Evolutionary conservation across 2,113 vertebrate genomes (phyloP).

Genomic region (Chaetodon auriga): DNA sequence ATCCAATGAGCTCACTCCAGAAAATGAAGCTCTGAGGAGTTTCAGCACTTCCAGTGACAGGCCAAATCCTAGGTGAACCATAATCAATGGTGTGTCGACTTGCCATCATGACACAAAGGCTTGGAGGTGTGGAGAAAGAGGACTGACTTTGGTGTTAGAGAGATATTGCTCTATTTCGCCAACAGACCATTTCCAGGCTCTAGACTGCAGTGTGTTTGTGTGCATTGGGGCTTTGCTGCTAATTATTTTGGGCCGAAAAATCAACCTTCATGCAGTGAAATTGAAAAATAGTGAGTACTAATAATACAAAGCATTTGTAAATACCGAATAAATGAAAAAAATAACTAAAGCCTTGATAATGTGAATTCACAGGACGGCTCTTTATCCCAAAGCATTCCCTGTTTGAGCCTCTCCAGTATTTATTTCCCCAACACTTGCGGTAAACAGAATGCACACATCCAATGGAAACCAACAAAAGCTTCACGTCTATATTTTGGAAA

Average conservation of each 20-base stretch:
- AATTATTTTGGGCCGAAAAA: conserved; percentile 66
- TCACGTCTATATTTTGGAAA: conserved; percentile 20
- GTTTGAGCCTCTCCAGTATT: not conserved
- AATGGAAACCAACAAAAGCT: not conserved
- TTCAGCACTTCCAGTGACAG: conserved; percentile 42
- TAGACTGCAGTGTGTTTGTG: conserved; percentile 5
- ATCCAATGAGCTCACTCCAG: conserved; percentile 25
- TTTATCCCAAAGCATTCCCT: not conserved
- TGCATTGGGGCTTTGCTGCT: conserved; percentile 33
- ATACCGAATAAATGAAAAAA: not conserved
- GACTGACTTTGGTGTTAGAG: conserved; percentile 2
- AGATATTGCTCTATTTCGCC: conserved; percentile 38
- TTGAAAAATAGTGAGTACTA: not conserved
- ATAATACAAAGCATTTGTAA: not conserved
- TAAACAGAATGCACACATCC: not conserved
- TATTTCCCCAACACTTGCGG: conserved; percentile 10
- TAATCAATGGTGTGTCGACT: conserved; percentile 54
- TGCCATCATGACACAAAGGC: conserved; percentile 19
- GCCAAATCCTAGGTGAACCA: conserved; percentile 19
- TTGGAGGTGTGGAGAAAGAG: not conserved
- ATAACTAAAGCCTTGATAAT: not conserved
- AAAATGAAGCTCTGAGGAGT: conserved; percentile 38
- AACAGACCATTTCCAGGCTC: conserved; percentile 26
- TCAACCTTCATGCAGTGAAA: conserved; percentile 34
- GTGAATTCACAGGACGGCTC: not conserved